Base-by-base conservation (phyloP, 1,140 invertebrate genomes). In the Drosophila lowei region DNA sequence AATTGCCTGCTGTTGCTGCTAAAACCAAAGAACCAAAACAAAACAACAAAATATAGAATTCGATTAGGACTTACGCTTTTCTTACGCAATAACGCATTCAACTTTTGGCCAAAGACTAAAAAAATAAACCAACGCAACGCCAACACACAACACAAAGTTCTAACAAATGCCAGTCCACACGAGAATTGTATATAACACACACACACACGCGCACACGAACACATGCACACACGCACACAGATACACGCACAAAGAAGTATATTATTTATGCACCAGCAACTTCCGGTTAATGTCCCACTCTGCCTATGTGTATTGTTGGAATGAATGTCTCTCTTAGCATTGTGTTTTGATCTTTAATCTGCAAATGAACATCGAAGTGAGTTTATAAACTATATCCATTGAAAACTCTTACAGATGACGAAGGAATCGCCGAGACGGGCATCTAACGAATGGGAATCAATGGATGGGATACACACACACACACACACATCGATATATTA, bases 351-450 rank as follows among this genome's bases (percentile, higher is more conserved):
- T 38, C 34, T 13, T 38, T 38, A 0, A 38, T 2, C 34, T 38
- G 11, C 13, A 38, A 38, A 13, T 38, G 3, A 38, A 13, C 1
- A 13, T 38, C 13, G 34, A 11, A 38, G 11, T 38, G 34, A 11
- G 30, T 34, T 34, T 34, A 11, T 11, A 11, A 11, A 11, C 11
- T 34, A 9, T 34, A 11, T 0, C 3, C 30, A 4, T 38, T 38
- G 34, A 5, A 38, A 34, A 13, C 47, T 59, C 67, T 91, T 91
- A 66, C 93, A 98, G 97, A 97, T 94, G 97, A 97, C 92, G 97
- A 97, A 93, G 97, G 97, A 75, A 97, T 97, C 92, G 97, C 97
- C 25, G 97, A 98, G 92, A 97, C 97, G 59, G 96, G 96, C 91
- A 97, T 98, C 94, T 98, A 93, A 96, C 15, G 44, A 56, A 52